phyloP scores from a whole-genome alignment of 2,113 vertebrate species.

The Larimichthys polyactis region DNA sequence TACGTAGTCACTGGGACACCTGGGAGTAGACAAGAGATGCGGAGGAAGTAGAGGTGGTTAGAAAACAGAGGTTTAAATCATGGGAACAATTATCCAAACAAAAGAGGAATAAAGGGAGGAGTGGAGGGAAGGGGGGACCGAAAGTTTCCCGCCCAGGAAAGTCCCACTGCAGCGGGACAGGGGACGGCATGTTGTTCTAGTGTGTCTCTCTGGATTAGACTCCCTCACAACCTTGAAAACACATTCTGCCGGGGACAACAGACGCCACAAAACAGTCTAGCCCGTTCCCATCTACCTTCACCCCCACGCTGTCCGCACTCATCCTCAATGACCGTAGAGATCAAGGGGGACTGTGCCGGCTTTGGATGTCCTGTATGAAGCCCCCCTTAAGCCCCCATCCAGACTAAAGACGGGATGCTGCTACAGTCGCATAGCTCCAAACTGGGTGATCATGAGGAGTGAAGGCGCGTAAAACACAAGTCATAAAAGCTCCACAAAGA shows the following conservation, averaged over 20 bases:
- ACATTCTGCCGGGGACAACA: slow-evolving; percentile 76
- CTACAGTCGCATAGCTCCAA: slow-evolving; percentile 51
- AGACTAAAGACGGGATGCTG: slow-evolving; percentile 47
- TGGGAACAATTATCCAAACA: slow-evolving; percentile 53
- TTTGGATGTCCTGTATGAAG: slow-evolving; percentile 56
- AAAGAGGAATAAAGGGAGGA: slow-evolving; percentile 6
- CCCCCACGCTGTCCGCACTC: slow-evolving; percentile 70
- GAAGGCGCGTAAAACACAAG: neutral
- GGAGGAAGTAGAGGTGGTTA: slow-evolving; percentile 8
- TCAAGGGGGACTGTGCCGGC: slow-evolving; percentile 70
- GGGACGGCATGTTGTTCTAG: slow-evolving; percentile 78
- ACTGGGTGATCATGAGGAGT: slow-evolving; percentile 7
- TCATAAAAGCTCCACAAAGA: neutral
- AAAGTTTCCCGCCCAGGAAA: slow-evolving; percentile 69
- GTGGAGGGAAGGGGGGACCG: slow-evolving; percentile 15
- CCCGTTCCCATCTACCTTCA: slow-evolving; percentile 76
- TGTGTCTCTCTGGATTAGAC: slow-evolving; percentile 79
- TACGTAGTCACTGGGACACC: slow-evolving; percentile 85
- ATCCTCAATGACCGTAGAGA: slow-evolving; percentile 71
- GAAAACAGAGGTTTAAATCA: slow-evolving; percentile 32
- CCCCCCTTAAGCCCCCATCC: slow-evolving; percentile 51
- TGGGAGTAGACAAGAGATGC: slow-evolving; percentile 61
- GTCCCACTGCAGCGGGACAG: slow-evolving; percentile 46
- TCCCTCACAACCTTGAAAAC: slow-evolving; percentile 80
- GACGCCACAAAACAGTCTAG: slow-evolving; percentile 62